These are phyloP conservation scores for Saimiri boliviensis DNA, from an alignment of 2,113 vertebrate genomes.

Conservation along the genomic window DNA sequence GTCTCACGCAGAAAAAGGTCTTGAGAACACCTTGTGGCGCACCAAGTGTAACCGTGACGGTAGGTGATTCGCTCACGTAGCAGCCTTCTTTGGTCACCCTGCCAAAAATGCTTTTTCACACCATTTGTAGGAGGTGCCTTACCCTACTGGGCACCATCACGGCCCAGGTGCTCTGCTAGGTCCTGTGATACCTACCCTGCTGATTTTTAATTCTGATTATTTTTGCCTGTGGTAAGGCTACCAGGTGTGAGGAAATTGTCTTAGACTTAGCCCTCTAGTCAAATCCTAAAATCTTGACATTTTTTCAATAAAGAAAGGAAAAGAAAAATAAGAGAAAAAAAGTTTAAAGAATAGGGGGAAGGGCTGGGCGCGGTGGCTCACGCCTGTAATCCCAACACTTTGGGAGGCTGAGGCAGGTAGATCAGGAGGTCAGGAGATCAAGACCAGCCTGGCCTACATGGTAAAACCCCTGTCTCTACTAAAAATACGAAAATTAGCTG, in stretches of 20 bases:
- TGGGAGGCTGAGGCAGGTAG: too few species aligned
- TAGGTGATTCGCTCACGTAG: conserved; percentile 71
- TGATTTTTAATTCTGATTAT: not conserved
- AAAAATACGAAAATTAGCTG: too few species aligned
- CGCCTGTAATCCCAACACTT: too few species aligned
- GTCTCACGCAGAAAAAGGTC: conserved; percentile 59
- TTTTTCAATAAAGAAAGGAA: not conserved
- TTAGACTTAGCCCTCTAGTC: not conserved
- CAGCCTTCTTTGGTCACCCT: not conserved
- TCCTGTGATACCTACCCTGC: not conserved
- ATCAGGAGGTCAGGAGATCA: too few species aligned
- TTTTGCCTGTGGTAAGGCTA: not conserved
- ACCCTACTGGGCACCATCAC: not conserved
- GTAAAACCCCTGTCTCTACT: too few species aligned
- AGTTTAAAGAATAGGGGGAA: not conserved
- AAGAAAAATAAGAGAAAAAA: not conserved
- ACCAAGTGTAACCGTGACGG: conserved; percentile 75
- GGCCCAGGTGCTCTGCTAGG: not conserved
- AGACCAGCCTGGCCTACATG: too few species aligned
- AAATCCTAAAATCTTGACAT: not conserved
- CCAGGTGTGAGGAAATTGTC: conserved; percentile 38
- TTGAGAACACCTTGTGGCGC: conserved; percentile 72
- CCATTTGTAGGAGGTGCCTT: not conserved
- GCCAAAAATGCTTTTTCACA: not conserved
- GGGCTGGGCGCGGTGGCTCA: too few species aligned